Base-by-base conservation (phyloP, 1,140 invertebrate species). In the Lanistes nyassanus region DNA sequence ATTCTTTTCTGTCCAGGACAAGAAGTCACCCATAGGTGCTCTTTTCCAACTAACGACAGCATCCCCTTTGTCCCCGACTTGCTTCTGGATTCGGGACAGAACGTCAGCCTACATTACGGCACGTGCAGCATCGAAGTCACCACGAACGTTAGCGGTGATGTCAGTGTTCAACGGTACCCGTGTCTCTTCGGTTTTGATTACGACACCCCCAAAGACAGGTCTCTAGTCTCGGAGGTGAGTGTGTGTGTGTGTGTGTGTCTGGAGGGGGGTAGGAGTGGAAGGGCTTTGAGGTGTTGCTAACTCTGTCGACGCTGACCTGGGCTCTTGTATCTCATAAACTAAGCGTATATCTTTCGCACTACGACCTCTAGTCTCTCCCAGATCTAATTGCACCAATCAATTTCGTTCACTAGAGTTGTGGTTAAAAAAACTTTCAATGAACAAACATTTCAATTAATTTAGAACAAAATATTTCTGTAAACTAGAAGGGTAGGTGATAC, bases 171-270 rank as follows among this genome's bases (percentile, higher is more conserved):
- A 66, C 13, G 23, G 0, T 66, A 36, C 16, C 64, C 64, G 0
- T 66, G 64, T 66, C 21, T 66, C 13, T 66, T 16, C 34, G 64
- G 64, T 23, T 29, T 42, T n/a, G 23, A 23, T 23, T 66, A 66
- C 64, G 37, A 34, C 1, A 39, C 3, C 1, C 64, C 31, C 0
- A 31, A 37, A 31, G 64, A 66, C 34, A 39, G 13, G 31, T 66
- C 64, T 6, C 23, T 66, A 9, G 64, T 66, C 7, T 66, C 64
- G n/a, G 64, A 66, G 37, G 64, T 66, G 13, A 66, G 36, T 34
- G 6, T 0, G 2, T n/a, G n/a, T n/a, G n/a, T n/a, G n/a, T n/a
- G n/a, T n/a, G n/a, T n/a, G n/a, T n/a, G n/a, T n/a, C n/a, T n/a
- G n/a, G n/a, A n/a, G n/a, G n/a, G n/a, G n/a, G n/a, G n/a, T n/a